Base-by-base conservation (phyloP, 1,140 invertebrate genomes). In the Drosophila lini region DNA sequence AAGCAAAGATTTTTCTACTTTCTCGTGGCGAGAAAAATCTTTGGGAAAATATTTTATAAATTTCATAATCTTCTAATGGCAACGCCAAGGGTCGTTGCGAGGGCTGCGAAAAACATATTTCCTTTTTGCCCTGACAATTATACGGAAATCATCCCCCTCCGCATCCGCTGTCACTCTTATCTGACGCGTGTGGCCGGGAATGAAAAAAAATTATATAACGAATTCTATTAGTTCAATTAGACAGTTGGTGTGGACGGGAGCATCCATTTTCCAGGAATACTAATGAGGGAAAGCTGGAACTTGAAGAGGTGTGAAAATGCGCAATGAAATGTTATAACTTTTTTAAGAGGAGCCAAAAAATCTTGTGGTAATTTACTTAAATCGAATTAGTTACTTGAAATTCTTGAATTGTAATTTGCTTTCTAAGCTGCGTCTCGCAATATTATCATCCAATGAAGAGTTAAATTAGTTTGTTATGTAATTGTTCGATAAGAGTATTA, bases 181-280 rank as follows among this genome's bases (percentile, higher is more conserved):
- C 58, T 84, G 81, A 71, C 76, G 59, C 69, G 76, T 80, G 64
- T 42, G 65, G 64, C 57, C 34, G 55, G 41, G 65, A 68, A 80
- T 63, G 69, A 16, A 50, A 50, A 31, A 48, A 31, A 56, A 58
- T 71, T 53, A 64, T 52, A 41, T 44, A 69, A 65, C 22, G 38
- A 84, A 58, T 78, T 78, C 61, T 78, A 84, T 84, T 85, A 78
- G 81, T 84, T 84, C 74, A 84, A 84, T 84, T 84, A 85, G 68
- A 85, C 57, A 74, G 59, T 70, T 74, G 42, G 50, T 48, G 28
- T 59, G 61, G 45, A 32, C 50, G 63, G 42, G 36, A 36, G 31
- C 9, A 45, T 22, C 32, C 16, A 25, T 38, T 57, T 71, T 38
- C 28, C 64, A 19, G 7, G 42, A 45, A 22, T 25, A 34, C 52